Percentiles rank a stretch among this genome's conserved stretches.
Evolutionary conservation across 1,140 invertebrate species (phyloP).

Genomic region (Vollenhovia emeryi): DNA sequence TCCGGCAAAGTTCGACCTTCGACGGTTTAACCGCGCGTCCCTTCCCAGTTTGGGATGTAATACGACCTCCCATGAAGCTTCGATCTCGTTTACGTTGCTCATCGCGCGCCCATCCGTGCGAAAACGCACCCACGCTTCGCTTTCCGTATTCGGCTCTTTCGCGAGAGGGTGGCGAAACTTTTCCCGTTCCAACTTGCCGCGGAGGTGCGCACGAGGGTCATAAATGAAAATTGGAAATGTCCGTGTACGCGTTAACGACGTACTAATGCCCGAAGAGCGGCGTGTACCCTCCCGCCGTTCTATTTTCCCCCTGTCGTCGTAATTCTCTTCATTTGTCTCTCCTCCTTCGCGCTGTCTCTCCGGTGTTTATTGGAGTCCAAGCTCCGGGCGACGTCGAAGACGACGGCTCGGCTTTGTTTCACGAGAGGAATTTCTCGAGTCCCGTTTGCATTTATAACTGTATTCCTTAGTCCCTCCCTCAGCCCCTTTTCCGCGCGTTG

Average conservation of each 20-base stretch:
- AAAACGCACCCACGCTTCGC: constrained; percentile 1
- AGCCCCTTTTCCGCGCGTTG: neutral
- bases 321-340: constrained; percentile 53
- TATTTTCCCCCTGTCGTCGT: constrained; percentile 45
- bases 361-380: constrained; percentile 48
- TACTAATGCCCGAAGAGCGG: neutral
- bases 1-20: constrained; percentile 1
- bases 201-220: neutral
- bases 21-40: neutral
- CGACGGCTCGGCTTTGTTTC: constrained; percentile 27
- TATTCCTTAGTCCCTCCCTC: neutral
- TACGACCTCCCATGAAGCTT: neutral
- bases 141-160: constrained; percentile 56
- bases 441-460: constrained; percentile 39
- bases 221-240: constrained; percentile 63
- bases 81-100: constrained; percentile 27
- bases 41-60: constrained; percentile 14
- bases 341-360: neutral
- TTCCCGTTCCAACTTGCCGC: constrained; percentile 64
- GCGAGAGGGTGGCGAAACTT: constrained; percentile 51
- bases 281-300: neutral
- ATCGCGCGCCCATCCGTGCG: neutral
- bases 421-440: constrained; percentile 38
- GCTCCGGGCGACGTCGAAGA: constrained; percentile 30
- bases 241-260: constrained; percentile 23